Percentiles rank a stretch among this genome's conserved stretches.
Conservation (phyloP, 1,140 invertebrate genomes). For the Cryptotermes secundus region DNA sequence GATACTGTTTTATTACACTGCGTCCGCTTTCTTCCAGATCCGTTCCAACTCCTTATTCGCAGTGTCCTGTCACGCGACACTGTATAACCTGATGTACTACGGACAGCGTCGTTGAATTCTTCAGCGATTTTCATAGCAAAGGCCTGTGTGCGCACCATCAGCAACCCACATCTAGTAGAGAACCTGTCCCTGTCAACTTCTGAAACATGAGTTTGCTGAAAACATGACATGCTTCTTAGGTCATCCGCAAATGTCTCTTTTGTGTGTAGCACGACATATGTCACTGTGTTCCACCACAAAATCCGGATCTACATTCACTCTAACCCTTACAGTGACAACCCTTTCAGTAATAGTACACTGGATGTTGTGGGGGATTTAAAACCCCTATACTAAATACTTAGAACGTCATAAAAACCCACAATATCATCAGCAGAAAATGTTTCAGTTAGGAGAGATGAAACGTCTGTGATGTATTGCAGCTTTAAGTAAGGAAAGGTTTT, state of each 20-base stretch:
- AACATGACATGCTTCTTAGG: not conserved
- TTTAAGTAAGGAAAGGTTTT: not conserved
- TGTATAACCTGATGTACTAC: too few relatives aligned
- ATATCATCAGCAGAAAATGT: not conserved
- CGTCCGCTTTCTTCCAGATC: too few relatives aligned
- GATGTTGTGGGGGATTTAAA: not conserved
- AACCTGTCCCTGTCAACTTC: too few relatives aligned
- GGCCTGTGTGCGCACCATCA: too few relatives aligned
- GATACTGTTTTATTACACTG: too few relatives aligned
- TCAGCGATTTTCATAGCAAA: too few relatives aligned
- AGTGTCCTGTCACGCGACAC: too few relatives aligned
- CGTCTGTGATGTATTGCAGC: not conserved
- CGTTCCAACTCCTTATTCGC: too few relatives aligned
- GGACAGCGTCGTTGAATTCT: too few relatives aligned
- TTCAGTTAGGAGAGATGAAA: not conserved
- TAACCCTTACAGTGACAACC: conserved; percentile 7
- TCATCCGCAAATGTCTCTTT: not conserved
- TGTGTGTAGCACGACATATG: not conserved
- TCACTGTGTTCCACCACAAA: not conserved
- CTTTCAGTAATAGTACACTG: not conserved
- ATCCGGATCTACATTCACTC: not conserved
- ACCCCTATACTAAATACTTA: not conserved
- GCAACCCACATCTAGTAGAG: too few relatives aligned
- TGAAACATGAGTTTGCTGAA: not conserved
- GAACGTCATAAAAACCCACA: not conserved